These are phyloP conservation scores for Alligator sinensis DNA, from an alignment of 2,113 vertebrate species.

Conservation along the genomic window DNA sequence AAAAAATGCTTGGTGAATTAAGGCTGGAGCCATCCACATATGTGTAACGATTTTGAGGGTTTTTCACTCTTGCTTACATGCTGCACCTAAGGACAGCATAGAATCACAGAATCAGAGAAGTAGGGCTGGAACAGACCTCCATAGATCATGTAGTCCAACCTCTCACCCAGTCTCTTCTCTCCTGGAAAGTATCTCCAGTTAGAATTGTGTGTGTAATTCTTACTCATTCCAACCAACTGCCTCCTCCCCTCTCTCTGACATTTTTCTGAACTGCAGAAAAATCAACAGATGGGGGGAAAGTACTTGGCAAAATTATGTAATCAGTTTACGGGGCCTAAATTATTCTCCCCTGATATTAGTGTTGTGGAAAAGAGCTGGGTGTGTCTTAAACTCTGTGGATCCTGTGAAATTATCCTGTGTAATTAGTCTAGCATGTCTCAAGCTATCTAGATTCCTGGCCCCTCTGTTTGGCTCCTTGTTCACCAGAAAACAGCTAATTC, in stretches of 20 bases:
- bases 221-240: not conserved
- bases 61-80: not conserved
- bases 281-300: not conserved
- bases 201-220: not conserved
- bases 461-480: no score
- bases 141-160: no score
- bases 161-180: not conserved
- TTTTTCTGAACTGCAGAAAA: not conserved
- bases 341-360: not conserved
- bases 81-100: no score
- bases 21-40: not conserved
- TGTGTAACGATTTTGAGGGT: not conserved
- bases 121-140: no score
- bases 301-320: not conserved
- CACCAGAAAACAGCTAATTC: not conserved
- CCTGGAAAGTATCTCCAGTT: not conserved
- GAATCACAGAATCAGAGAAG: no score
- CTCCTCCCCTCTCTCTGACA: not conserved
- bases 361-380: not conserved
- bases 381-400: not conserved
- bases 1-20: not conserved
- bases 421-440: not conserved
- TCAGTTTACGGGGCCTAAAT: not conserved
- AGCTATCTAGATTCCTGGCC: not conserved
- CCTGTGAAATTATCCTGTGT: not conserved